Conservation (phyloP, 2,888 invertebrate species). For the Latrodectus hesperus region DNA sequence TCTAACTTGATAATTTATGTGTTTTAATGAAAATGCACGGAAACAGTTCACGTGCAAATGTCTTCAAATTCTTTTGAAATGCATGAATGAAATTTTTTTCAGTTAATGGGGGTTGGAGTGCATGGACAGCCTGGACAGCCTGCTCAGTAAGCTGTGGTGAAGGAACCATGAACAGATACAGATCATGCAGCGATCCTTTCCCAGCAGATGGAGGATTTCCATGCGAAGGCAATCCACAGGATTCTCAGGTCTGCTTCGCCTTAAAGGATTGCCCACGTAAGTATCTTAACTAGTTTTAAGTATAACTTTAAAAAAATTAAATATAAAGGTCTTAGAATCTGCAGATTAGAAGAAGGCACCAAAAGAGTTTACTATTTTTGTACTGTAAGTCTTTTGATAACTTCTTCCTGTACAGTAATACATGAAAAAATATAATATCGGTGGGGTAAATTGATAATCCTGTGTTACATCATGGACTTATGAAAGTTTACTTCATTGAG, state of each 20-base stretch:
- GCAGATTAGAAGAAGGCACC: no score
- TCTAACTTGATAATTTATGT: neutral
- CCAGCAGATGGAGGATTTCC: slow-evolving; percentile 15
- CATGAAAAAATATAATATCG: no score
- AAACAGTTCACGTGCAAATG: no score
- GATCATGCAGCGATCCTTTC: slow-evolving; percentile 24
- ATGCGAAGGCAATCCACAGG: slow-evolving; percentile 14
- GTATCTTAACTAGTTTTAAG: neutral
- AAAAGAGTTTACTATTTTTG: no score
- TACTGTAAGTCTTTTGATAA: no score
- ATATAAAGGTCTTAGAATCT: no score
- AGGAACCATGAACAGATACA: slow-evolving; percentile 11
- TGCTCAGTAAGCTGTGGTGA: slow-evolving; percentile 48
- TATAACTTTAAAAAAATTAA: neutral
- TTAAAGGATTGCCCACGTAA: slow-evolving; percentile 38
- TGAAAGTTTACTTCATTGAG: no score
- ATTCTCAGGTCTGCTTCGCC: slow-evolving; percentile 14
- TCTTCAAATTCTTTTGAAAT: no score
- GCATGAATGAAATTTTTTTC: neutral
- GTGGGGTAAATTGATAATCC: no score
- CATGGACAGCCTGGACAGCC: slow-evolving; percentile 16
- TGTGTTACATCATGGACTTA: no score
- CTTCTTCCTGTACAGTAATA: no score
- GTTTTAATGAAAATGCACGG: no score
- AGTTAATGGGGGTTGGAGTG: slow-evolving; percentile 45